A percentile compares a stretch with the other conserved stretches of the same genome.
These are phyloP conservation scores for Sesamia inferens DNA, from an alignment of 2,888 invertebrate genomes.

Conservation along the genomic window DNA sequence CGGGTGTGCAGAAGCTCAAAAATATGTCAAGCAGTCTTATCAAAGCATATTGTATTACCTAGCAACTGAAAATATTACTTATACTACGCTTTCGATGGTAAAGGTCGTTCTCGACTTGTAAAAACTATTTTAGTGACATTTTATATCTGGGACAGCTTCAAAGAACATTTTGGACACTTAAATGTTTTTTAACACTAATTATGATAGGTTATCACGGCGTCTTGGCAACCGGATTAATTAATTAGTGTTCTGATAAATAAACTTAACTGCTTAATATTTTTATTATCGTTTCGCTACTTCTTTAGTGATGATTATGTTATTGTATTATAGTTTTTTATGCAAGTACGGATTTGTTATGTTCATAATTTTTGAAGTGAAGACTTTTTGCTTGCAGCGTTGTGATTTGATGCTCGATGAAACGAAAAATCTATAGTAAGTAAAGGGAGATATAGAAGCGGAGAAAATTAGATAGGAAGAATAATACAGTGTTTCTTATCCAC, in stretches of 20 bases:
- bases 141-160: slow-evolving; percentile 49
- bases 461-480: too few species aligned
- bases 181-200: slow-evolving; percentile 58
- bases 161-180: slow-evolving; percentile 40
- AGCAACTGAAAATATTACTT: slow-evolving; percentile 12
- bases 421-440: too few species aligned
- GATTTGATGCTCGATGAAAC: too few species aligned
- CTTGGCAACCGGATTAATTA: slow-evolving; percentile 57
- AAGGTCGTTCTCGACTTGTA: slow-evolving; percentile 13
- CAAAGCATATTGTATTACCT: too few species aligned
- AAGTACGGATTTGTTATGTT: not conserved
- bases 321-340: not conserved
- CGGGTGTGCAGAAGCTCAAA: not conserved
- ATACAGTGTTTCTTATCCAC: too few species aligned
- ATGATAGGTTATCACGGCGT: slow-evolving; percentile 61
- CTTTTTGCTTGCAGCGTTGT: too few species aligned
- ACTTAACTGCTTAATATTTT: slow-evolving; percentile 9
- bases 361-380: not conserved
- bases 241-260: slow-evolving; percentile 53
- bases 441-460: too few species aligned
- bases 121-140: slow-evolving; percentile 20
- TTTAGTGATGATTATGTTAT: slow-evolving; percentile 14
- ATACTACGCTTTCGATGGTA: slow-evolving; percentile 7
- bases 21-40: not conserved
- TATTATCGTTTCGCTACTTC: slow-evolving; percentile 9